phyloP scores from a whole-genome alignment of 2,797 vertebrate species.

The Gymnoscopelus braueri region DNA sequence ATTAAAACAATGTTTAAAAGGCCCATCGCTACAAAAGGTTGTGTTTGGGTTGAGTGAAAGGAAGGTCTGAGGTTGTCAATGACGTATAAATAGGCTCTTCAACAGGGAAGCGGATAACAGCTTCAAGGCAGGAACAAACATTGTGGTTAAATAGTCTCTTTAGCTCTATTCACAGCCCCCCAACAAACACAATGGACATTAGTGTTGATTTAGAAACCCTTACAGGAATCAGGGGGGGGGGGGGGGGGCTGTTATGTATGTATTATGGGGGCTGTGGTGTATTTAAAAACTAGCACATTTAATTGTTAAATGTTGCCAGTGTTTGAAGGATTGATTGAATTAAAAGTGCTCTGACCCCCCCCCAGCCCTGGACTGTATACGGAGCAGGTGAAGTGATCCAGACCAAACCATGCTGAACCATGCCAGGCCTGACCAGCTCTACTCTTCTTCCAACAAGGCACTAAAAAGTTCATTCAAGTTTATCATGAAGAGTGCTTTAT shows the following conservation, averaged over 20 bases:
- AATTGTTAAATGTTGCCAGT: too few species aligned
- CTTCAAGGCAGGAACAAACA: constrained; percentile 50
- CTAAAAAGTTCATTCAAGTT: constrained; percentile 92
- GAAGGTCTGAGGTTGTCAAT: constrained; percentile 1
- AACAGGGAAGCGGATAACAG: background rate
- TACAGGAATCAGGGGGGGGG: background rate
- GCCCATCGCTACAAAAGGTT: too few species aligned
- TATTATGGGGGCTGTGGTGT: too few species aligned
- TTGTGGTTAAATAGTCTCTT: constrained; percentile 16
- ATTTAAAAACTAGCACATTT: too few species aligned
- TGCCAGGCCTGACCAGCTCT: background rate
- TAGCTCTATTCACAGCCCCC: constrained; percentile 47
- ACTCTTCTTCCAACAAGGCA: constrained; percentile 86
- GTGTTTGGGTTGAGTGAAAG: too few species aligned
- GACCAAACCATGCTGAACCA: background rate
- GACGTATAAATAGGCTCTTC: constrained; percentile 17
- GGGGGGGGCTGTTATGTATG: too few species aligned
- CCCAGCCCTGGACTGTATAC: too few species aligned
- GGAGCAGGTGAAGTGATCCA: background rate
- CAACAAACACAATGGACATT: constrained; percentile 15
- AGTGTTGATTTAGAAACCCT: constrained; percentile 12
- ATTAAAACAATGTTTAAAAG: too few species aligned
- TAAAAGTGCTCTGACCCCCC: background rate
- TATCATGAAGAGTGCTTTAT: constrained; percentile 75
- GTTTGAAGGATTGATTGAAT: too few species aligned